Percentiles rank a stretch among this genome's conserved stretches.
Conservation (phyloP, 2,113 vertebrate genomes). For the Philantomba maxwellii region DNA sequence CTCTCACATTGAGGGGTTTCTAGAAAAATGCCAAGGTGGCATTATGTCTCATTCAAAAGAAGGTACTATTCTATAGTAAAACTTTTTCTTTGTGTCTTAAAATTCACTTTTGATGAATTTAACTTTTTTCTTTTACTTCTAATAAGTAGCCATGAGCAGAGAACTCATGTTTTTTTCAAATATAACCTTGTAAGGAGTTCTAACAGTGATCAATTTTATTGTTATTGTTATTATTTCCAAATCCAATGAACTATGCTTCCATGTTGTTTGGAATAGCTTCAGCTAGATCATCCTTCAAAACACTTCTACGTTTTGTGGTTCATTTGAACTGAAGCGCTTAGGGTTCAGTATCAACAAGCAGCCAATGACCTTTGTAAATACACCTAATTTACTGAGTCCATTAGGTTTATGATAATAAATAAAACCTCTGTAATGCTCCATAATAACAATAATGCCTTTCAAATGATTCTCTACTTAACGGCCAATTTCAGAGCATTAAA, state of each 20-base stretch:
- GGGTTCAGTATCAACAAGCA: conserved; percentile 56
- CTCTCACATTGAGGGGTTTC: background rate
- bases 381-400: conserved; percentile 69
- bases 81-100: background rate
- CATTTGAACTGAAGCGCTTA: conserved; percentile 50
- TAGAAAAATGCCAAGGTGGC: background rate
- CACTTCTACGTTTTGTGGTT: conserved; percentile 29
- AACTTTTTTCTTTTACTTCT: background rate
- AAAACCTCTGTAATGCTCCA: conserved; percentile 74
- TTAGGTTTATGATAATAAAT: conserved; percentile 75
- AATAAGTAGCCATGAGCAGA: background rate
- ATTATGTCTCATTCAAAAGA: background rate
- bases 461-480: conserved; percentile 73
- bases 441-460: conserved; percentile 72
- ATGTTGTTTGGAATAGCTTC: background rate
- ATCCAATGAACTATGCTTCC: background rate
- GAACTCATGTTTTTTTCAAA: background rate
- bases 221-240: background rate
- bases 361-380: conserved; percentile 69
- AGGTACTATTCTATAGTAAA: background rate
- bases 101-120: background rate
- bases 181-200: background rate
- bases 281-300: background rate
- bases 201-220: background rate
- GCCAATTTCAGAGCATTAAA: conserved; percentile 76